Conservation (phyloP, 2,113 vertebrate genomes). For the Tympanuchus pallidicinctus region DNA sequence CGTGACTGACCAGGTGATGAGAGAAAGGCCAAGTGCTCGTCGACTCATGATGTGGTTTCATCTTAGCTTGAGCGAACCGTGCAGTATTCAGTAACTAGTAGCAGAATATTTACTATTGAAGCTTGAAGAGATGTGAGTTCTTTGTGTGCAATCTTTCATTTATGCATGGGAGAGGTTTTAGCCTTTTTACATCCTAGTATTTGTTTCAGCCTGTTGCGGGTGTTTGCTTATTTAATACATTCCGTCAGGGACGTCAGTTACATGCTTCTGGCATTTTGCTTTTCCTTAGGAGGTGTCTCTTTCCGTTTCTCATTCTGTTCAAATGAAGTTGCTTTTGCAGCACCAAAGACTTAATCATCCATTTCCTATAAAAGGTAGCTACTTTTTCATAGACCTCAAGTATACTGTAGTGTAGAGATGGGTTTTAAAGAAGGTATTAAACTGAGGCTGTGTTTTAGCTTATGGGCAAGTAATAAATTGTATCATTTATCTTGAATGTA, state of each 20-base stretch:
- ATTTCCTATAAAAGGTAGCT: slow-evolving; percentile 98
- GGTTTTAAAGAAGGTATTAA: slow-evolving; percentile 89
- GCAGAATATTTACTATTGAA: slow-evolving; percentile 97
- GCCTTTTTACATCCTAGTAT: slow-evolving; percentile 89
- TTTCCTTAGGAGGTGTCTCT: slow-evolving; percentile 81
- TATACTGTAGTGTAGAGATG: slow-evolving; percentile 93
- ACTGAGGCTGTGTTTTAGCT: slow-evolving; percentile 95
- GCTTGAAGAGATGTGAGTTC: slow-evolving; percentile 98
- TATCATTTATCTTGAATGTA: slow-evolving; percentile 99
- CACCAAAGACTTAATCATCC: slow-evolving; percentile 99
- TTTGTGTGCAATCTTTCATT: slow-evolving; percentile 99
- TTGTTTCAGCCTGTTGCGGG: slow-evolving; percentile 91
- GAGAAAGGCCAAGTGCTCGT: slow-evolving; percentile 84
- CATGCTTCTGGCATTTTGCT: slow-evolving; percentile 81
- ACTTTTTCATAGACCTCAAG: slow-evolving; percentile 97
- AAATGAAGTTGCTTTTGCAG: slow-evolving; percentile 98
- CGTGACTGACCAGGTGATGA: slow-evolving; percentile 91
- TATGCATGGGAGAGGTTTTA: slow-evolving; percentile 97
- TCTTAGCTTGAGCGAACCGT: slow-evolving; percentile 95
- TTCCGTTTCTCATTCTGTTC: slow-evolving; percentile 79
- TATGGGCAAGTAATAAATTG: slow-evolving; percentile 98
- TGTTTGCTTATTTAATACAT: slow-evolving; percentile 99
- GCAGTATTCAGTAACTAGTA: slow-evolving; percentile 98
- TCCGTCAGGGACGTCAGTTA: slow-evolving; percentile 98
- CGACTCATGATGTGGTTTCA: slow-evolving; percentile 90